phyloP scores from a whole-genome alignment of 1,140 invertebrate genomes.

The Drosophila arizonae region DNA sequence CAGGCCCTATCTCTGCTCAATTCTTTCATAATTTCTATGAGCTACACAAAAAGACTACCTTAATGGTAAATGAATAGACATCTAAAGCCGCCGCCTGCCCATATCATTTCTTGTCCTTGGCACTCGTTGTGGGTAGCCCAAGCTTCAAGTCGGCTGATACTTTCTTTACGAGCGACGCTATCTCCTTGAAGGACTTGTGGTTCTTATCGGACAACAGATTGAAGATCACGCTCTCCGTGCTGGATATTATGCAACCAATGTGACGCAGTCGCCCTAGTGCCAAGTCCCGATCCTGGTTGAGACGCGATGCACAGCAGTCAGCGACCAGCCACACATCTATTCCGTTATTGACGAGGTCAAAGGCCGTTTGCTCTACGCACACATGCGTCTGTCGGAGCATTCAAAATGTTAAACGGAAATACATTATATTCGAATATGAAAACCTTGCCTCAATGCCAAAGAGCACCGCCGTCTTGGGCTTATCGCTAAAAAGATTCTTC shows the following conservation, averaged over 20 bases:
- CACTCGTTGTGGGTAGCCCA: conserved; percentile 83
- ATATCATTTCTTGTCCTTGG: conserved; percentile 31
- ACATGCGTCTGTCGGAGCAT: conserved; percentile 87
- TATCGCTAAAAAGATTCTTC: conserved; percentile 83
- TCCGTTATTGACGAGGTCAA: conserved; percentile 89
- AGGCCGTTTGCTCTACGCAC: conserved; percentile 94
- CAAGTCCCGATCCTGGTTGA: conserved; percentile 87
- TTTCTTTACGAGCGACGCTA: conserved; percentile 86
- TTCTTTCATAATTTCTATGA: conserved; percentile 65
- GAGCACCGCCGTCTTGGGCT: conserved; percentile 87
- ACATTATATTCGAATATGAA: not conserved
- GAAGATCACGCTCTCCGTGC: conserved; percentile 91
- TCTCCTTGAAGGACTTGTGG: conserved; percentile 89
- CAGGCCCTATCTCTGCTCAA: conserved; percentile 56
- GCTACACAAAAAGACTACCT: conserved; percentile 43
- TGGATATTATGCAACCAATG: conserved; percentile 91
- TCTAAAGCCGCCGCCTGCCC: conserved; percentile 55
- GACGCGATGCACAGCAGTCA: conserved; percentile 91
- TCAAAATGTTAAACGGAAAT: not conserved
- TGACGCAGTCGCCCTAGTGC: conserved; percentile 89
- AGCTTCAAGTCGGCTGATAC: conserved; percentile 84
- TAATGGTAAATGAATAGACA: conserved; percentile 39
- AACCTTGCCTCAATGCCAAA: conserved; percentile 91
- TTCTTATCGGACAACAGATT: conserved; percentile 89
- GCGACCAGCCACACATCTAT: conserved; percentile 92